Percentiles rank a stretch among this genome's conserved stretches.
These are phyloP conservation scores for Pseudorhiza aurosa DNA, from an alignment of 30 jellyfish, hydroid and myxozoan species.

Conservation along the genomic window DNA sequence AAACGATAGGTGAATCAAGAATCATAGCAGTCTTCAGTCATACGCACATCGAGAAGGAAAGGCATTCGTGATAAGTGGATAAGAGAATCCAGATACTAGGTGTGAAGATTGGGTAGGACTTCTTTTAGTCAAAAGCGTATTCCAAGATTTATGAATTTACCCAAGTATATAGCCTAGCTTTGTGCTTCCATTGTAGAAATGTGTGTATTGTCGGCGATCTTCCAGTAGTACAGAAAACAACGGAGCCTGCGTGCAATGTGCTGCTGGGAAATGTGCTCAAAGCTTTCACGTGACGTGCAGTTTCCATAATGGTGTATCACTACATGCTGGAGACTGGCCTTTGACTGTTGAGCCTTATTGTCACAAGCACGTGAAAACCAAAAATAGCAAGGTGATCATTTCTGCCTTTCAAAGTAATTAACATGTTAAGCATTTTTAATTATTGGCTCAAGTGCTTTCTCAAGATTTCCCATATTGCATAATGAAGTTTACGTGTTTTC, in stretches of 20 bases:
- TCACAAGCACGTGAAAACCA: conserved; percentile 74
- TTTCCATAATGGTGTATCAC: conserved; percentile 81
- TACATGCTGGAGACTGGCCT: conserved; percentile 94
- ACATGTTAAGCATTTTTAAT: not conserved
- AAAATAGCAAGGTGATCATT: not conserved
- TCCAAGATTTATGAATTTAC: too few species aligned
- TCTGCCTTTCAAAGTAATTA: too few species aligned
- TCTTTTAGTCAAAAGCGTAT: too few species aligned
- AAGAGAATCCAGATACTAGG: too few species aligned
- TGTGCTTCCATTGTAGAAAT: conserved; percentile 37
- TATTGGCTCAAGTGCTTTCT: not conserved
- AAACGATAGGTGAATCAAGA: too few species aligned
- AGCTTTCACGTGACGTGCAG: conserved; percentile 94
- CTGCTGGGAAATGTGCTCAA: conserved; percentile 81
- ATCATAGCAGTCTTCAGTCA: too few species aligned
- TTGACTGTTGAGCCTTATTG: conserved; percentile 66
- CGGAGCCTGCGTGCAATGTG: conserved; percentile 87
- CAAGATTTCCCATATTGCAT: not conserved
- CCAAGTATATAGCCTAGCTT: too few species aligned
- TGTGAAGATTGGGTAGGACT: too few species aligned
- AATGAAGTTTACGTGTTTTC: not conserved
- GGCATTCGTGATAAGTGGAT: too few species aligned
- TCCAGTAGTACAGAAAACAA: conserved; percentile 23
- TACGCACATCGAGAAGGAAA: too few species aligned
- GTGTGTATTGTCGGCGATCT: conserved; percentile 70